These are phyloP conservation scores for Misgurnus anguillicaudatus DNA, from an alignment of 2,113 vertebrate species.

Conservation along the genomic window DNA sequence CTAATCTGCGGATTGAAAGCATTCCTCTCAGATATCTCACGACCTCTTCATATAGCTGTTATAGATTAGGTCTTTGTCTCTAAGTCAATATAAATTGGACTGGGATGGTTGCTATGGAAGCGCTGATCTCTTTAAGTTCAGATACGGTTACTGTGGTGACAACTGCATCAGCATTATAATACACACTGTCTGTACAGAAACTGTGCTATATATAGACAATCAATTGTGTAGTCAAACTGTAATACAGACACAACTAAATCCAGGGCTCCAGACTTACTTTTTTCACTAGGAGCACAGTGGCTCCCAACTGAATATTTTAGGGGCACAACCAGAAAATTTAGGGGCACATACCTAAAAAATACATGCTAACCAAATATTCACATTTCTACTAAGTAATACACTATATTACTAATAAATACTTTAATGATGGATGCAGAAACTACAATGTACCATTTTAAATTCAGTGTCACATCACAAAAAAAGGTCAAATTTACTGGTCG, in stretches of 20 bases:
- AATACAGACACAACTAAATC: background rate
- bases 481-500: too few relatives aligned
- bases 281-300: too few relatives aligned
- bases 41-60: background rate
- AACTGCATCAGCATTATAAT: background rate
- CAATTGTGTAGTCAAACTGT: background rate
- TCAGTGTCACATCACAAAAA: too few relatives aligned
- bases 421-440: too few relatives aligned
- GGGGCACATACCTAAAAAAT: too few relatives aligned
- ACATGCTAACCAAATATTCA: too few relatives aligned
- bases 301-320: too few relatives aligned
- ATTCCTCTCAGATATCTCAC: background rate
- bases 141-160: background rate
- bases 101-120: constrained; percentile 6
- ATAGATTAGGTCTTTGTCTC: background rate
- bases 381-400: too few relatives aligned
- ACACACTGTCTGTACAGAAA: background rate
- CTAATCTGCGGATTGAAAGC: background rate
- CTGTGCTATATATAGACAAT: background rate
- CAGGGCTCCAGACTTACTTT: too few relatives aligned
- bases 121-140: background rate
- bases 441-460: too few relatives aligned
- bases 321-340: too few relatives aligned
- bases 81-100: constrained; percentile 7
- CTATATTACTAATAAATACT: too few relatives aligned